Evolutionary conservation across 2,888 invertebrate genomes (phyloP).

Genomic region (Luperina nickerlii): DNA sequence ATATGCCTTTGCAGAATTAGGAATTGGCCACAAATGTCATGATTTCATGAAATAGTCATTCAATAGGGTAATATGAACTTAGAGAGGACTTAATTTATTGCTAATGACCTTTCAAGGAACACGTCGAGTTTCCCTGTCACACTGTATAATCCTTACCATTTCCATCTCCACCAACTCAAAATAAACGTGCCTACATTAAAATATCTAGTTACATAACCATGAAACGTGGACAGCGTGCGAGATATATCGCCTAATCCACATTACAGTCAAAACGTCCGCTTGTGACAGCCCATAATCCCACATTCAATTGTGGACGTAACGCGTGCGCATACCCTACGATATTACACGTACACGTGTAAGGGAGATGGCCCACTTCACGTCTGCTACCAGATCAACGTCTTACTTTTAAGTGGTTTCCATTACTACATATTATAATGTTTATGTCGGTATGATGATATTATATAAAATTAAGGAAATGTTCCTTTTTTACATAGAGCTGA

Average conservation of each 20-base stretch:
- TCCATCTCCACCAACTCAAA: conserved; percentile 4
- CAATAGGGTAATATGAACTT: too few relatives aligned
- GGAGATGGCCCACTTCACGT: conserved; percentile 28
- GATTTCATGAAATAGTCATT: too few relatives aligned
- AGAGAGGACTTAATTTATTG: too few relatives aligned
- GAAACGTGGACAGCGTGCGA: conserved; percentile 46
- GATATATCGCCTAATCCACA: conserved; percentile 71
- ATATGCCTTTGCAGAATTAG: too few relatives aligned
- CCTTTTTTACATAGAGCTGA: background rate
- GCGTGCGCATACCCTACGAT: conserved; percentile 47
- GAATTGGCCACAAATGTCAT: too few relatives aligned
- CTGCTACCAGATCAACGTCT: conserved; percentile 28
- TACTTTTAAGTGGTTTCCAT: conserved; percentile 40
- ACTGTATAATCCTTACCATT: background rate
- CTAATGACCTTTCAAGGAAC: too few relatives aligned
- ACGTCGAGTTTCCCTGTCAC: too few relatives aligned
- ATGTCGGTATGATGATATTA: background rate
- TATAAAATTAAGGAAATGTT: background rate
- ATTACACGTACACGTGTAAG: conserved; percentile 41
- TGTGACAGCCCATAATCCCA: conserved; percentile 77
- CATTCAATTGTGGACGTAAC: conserved; percentile 62
- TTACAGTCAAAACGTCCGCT: conserved; percentile 72
- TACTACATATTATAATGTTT: conserved; percentile 6
- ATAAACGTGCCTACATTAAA: conserved; percentile 51
- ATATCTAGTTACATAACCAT: conserved; percentile 50